Evolutionary conservation across 2,888 invertebrate species (phyloP), one percentile per base, ranked within the genome.

Genomic region (Aleiodes testaceus): DNA sequence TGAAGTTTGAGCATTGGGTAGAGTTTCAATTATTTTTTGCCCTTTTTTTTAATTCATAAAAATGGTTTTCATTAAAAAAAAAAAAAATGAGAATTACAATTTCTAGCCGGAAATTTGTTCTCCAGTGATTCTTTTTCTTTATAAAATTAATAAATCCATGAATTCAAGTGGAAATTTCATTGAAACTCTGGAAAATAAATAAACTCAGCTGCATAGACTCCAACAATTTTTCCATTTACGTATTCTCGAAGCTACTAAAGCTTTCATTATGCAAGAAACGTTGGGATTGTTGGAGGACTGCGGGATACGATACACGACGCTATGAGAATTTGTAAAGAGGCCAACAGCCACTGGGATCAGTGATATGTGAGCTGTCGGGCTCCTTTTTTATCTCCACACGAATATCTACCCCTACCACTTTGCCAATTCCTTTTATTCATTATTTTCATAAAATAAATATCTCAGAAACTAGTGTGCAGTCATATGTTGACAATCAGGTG

Each of bases 401-500:
- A 9, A 16, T 16, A 16, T 50, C 59, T n/a, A 6, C n/a, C 1
- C 11, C 22, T 12, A 59, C 7, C 36, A 36, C 42, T 59, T 42
- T 36, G 36, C 3, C 36, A 59, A 36, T 42, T 30, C 9, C 16
- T 14, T 7, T 47, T 36, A 14, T 47, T 16, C n/a, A 16, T 47
- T n/a, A 11, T 47, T 47, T 14, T 16, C 16, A 14, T 47, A 47
- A n/a, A n/a, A n/a, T n/a, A n/a, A n/a, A n/a, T n/a, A n/a, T n/a
- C n/a, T n/a, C n/a, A n/a, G n/a, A n/a, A n/a, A n/a, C n/a, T n/a
- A n/a, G n/a, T 22, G 12, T 63, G 3, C 6, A 45, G 30, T 16
- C 75, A 72, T 77, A 79, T 80, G 78, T 79, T 77, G 76, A 70
- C 77, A 79, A 80, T 78, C 76, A 78, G 75, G 79, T 77, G 69